Conservation (phyloP, 2,888 invertebrate genomes). For the Eutolmus rufibarbis region DNA sequence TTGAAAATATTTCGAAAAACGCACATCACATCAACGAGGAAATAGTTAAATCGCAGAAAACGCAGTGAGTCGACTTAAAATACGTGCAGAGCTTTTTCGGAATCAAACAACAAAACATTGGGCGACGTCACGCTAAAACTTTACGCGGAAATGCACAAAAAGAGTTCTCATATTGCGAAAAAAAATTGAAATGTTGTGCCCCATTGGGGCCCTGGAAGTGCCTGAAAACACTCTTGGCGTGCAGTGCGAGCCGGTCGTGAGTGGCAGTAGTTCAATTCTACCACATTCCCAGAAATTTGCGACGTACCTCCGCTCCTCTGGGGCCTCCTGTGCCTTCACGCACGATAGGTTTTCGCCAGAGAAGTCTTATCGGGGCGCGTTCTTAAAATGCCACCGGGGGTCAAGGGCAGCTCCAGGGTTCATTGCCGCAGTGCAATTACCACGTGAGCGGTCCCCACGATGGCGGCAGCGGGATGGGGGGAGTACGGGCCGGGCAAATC, state of each 20-base stretch:
- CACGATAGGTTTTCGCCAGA: not conserved
- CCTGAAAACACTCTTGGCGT: not conserved
- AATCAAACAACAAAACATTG: not conserved
- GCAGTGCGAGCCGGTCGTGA: not conserved
- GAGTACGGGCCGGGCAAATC: not conserved
- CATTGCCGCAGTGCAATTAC: not conserved
- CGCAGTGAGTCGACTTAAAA: not conserved
- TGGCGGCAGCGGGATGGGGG: not conserved
- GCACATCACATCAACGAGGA: not conserved
- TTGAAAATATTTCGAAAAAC: not conserved
- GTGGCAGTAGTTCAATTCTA: not conserved
- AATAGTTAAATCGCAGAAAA: not conserved
- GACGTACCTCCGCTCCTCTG: not conserved
- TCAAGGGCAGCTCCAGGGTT: not conserved
- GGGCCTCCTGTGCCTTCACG: not conserved
- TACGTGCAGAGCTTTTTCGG: not conserved
- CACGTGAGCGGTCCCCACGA: not conserved
- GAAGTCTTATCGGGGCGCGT: not conserved
- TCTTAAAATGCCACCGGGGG: not conserved
- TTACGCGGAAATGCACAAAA: not conserved
- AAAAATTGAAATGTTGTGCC: not conserved
- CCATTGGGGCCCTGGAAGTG: not conserved
- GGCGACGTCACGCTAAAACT: not conserved
- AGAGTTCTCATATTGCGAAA: not conserved
- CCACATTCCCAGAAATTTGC: not conserved